Conservation (phyloP, 2,888 invertebrate genomes). For the Oscheius onirici region DNA sequence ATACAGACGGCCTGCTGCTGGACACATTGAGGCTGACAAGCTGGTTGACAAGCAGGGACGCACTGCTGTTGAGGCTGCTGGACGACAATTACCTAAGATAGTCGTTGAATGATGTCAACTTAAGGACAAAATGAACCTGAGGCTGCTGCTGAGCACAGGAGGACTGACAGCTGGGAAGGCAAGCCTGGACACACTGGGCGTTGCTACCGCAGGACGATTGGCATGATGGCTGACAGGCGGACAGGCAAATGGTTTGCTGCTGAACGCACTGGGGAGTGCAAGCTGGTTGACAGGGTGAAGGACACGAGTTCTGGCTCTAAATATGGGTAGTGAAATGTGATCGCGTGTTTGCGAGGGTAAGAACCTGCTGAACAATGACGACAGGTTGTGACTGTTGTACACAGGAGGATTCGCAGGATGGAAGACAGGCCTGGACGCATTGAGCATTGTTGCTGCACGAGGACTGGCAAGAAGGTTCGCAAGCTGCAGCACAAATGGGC, state of each 20-base stretch:
- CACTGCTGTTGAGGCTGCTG: conserved; percentile 40
- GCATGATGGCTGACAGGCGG: conserved; percentile 55
- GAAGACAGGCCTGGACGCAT: conserved; percentile 65
- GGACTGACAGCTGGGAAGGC: conserved; percentile 60
- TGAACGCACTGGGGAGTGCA: conserved; percentile 55
- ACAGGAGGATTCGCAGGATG: conserved; percentile 62
- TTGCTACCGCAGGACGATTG: conserved; percentile 55
- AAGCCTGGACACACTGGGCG: conserved; percentile 57
- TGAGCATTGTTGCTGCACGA: conserved; percentile 62
- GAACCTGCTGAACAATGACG: conserved; percentile 38
- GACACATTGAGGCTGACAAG: conserved; percentile 51
- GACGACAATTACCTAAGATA: conserved; percentile 38
- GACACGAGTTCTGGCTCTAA: conserved; percentile 36
- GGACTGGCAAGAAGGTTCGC: conserved; percentile 57
- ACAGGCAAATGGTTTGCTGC: conserved; percentile 40
- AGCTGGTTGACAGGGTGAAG: conserved; percentile 53
- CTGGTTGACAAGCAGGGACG: conserved; percentile 54
- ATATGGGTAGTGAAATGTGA: conserved; percentile 20
- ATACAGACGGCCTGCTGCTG: conserved; percentile 47
- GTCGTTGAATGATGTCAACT: background rate
- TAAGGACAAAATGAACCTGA: conserved; percentile 22
- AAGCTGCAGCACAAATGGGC: conserved; percentile 58
- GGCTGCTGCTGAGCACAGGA: conserved; percentile 57
- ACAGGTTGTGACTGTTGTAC: conserved; percentile 50
- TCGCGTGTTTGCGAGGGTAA: conserved; percentile 16